These are phyloP conservation scores for Esperia sulphurella DNA, from an alignment of 2,888 invertebrate genomes.

Conservation along the genomic window DNA sequence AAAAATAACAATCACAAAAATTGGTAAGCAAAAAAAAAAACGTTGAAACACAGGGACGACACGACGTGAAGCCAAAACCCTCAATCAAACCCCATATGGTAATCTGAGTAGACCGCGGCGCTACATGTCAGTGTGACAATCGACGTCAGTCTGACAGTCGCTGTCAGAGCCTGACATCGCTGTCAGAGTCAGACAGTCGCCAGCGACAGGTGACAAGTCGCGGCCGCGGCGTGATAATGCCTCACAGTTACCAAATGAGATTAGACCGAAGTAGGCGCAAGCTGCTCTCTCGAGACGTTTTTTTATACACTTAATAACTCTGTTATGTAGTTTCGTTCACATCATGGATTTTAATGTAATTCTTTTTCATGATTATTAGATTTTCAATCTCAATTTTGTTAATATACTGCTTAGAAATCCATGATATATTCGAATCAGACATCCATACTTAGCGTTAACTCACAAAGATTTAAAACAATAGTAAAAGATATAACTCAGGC, in stretches of 20 bases:
- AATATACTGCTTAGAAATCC: not conserved
- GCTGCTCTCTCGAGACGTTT: constrained; percentile 38
- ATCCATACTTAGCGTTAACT: not conserved
- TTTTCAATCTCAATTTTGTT: too few relatives aligned
- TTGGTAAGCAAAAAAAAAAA: constrained; percentile 37
- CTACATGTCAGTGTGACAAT: constrained; percentile 29
- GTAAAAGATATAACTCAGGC: not conserved
- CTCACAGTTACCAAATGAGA: constrained; percentile 99
- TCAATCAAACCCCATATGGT: constrained; percentile 91
- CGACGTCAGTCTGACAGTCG: constrained; percentile 27
- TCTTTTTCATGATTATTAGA: too few relatives aligned
- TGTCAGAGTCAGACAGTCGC: constrained; percentile 26
- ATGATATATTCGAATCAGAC: not conserved
- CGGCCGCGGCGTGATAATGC: constrained; percentile 59
- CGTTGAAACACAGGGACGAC: constrained; percentile 70
- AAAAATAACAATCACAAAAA: constrained; percentile 21
- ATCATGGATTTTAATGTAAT: too few relatives aligned
- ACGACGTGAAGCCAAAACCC: constrained; percentile 66
- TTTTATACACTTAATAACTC: not conserved
- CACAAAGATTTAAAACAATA: not conserved
- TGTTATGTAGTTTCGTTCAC: too few relatives aligned
- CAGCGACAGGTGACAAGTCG: constrained; percentile 30
- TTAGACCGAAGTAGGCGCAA: constrained; percentile 86
- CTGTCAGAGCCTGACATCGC: constrained; percentile 32
- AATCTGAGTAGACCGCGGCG: constrained; percentile 83